Evolutionary conservation across 2,797 vertebrate species (phyloP).

Genomic region (Gadopsis marmoratus): DNA sequence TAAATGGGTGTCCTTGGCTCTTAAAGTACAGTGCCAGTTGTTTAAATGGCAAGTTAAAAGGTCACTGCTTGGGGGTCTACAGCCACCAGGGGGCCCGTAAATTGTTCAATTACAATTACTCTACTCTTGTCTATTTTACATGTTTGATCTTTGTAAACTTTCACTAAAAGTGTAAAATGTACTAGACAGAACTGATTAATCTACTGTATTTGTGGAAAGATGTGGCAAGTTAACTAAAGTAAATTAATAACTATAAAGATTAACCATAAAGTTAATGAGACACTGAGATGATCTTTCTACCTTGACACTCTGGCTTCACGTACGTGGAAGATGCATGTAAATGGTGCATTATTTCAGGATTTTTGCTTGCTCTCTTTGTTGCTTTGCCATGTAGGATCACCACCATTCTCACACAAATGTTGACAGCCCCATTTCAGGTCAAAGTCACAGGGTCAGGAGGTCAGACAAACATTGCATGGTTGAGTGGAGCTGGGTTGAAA

Average conservation of each 20-base stretch:
- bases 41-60: not conserved
- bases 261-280: not conserved
- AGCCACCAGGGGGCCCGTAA: not conserved
- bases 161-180: not conserved
- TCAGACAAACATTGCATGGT: conserved; percentile 26
- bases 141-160: not conserved
- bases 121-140: not conserved
- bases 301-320: not conserved
- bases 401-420: not conserved
- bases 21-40: not conserved
- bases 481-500: conserved; percentile 32
- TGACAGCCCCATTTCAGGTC: conserved; percentile 17
- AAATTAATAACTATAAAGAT: not conserved
- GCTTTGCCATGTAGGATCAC: not conserved
- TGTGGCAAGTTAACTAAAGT: not conserved
- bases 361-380: conserved; percentile 5
- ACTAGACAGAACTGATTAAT: not conserved
- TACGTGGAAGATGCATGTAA: not conserved
- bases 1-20: conserved; percentile 9
- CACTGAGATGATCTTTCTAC: not conserved
- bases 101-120: not conserved
- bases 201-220: not conserved
- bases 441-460: conserved; percentile 33
- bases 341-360: not conserved
- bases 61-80: not conserved